A percentile compares a stretch with the other conserved stretches of the same genome.
phyloP scores from a whole-genome alignment of 2,113 vertebrate genomes.

The Lamprologus speciosus region DNA sequence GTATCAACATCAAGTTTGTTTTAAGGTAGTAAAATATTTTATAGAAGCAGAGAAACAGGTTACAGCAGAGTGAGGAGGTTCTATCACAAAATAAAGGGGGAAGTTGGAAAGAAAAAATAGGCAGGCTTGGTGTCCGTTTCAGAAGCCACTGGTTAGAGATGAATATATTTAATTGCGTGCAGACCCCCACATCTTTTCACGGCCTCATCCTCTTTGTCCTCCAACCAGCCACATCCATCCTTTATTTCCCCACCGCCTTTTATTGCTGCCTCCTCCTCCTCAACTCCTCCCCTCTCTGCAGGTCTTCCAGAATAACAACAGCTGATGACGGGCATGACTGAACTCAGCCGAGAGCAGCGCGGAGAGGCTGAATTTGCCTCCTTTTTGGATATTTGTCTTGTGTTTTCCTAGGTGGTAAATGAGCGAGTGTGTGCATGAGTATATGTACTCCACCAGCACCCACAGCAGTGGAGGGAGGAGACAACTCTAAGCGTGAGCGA shows the following conservation, averaged over 20 bases:
- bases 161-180: background rate
- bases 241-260: background rate
- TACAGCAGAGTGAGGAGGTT: background rate
- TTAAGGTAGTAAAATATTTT: background rate
- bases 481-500: slow-evolving; percentile 36
- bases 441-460: slow-evolving; percentile 16
- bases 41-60: background rate
- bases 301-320: slow-evolving; percentile 53
- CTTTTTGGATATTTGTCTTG: background rate
- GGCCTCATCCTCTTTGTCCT: slow-evolving; percentile 1
- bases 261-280: background rate
- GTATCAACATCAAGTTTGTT: background rate
- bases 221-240: background rate
- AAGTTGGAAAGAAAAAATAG: background rate
- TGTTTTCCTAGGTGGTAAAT: background rate
- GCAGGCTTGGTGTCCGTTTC: background rate
- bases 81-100: background rate
- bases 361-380: slow-evolving; percentile 29
- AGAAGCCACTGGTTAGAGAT: background rate
- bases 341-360: slow-evolving; percentile 26
- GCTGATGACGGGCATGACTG: slow-evolving; percentile 59
- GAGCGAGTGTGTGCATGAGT: background rate
- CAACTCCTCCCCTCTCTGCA: background rate
- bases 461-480: slow-evolving; percentile 33
- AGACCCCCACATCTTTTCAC: background rate